Conservation (phyloP, 2,888 invertebrate genomes). For the Drosophila tanythrix region DNA sequence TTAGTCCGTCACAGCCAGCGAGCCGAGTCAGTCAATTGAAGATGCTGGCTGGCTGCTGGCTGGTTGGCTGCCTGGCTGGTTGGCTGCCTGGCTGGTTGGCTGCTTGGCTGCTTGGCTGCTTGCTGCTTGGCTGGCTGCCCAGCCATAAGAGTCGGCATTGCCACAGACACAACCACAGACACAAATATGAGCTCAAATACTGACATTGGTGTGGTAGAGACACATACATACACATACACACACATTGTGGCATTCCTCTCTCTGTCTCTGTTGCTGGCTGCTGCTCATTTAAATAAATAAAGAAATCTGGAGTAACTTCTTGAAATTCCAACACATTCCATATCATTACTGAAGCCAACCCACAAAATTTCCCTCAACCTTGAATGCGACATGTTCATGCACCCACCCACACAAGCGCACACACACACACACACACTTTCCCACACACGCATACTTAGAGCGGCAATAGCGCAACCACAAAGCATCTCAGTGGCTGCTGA, state of each 20-base stretch:
- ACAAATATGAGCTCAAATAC: conserved; percentile 47
- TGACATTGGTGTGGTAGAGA: conserved; percentile 41
- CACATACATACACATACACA: conserved; percentile 3
- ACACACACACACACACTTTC: conserved; percentile 8
- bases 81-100: conserved; percentile 41
- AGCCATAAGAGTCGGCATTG: conserved; percentile 33
- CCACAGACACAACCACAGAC: conserved; percentile 30
- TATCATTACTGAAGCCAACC: conserved; percentile 81
- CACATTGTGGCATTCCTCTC: conserved; percentile 52
- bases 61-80: conserved; percentile 44
- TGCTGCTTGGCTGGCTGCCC: conserved; percentile 40
- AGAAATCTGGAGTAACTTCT: conserved; percentile 81
- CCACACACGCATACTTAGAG: conserved; percentile 41
- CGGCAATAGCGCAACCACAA: conserved; percentile 57
- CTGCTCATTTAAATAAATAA: conserved; percentile 82
- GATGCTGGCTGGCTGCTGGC: conserved; percentile 66
- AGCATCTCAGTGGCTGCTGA: conserved; percentile 56
- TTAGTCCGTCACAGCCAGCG: conserved; percentile 49
- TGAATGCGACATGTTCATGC: conserved; percentile 68
- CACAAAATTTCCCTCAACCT: conserved; percentile 81
- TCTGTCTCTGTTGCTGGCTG: conserved; percentile 46
- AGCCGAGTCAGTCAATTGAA: conserved; percentile 74
- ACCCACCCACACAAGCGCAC: conserved; percentile 26
- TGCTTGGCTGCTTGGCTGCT: conserved; percentile 34
- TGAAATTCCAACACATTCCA: conserved; percentile 82